phyloP scores from a whole-genome alignment of 2,797 vertebrate species.

The Lateolabrax maculatus region DNA sequence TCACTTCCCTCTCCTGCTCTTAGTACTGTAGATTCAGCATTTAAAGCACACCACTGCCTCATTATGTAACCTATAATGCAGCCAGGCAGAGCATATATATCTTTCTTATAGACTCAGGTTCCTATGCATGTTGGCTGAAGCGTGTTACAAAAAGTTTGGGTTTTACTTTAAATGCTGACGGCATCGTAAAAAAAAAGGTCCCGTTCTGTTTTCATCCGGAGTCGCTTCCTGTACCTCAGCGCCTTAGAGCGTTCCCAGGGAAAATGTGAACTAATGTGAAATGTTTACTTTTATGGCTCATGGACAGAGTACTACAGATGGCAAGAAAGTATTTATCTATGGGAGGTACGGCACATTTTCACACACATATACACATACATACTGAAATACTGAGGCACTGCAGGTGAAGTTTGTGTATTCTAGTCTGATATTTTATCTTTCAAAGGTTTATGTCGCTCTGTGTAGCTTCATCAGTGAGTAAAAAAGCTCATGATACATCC shows the following conservation, averaged over 20 bases:
- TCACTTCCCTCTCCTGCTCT: constrained; percentile 37
- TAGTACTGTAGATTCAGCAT: constrained; percentile 45
- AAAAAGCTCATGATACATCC: neutral
- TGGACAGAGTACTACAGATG: neutral
- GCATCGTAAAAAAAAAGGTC: constrained; percentile 30
- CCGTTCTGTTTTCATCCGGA: constrained; percentile 51
- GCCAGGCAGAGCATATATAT: constrained; percentile 35
- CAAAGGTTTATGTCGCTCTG: neutral
- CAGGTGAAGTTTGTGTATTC: neutral
- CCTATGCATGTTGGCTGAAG: constrained; percentile 36
- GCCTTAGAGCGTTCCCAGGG: constrained; percentile 41
- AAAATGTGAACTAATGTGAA: constrained; percentile 38
- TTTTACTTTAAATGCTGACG: constrained; percentile 51
- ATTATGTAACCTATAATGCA: constrained; percentile 40
- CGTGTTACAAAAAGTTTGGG: constrained; percentile 29
- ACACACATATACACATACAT: too few species aligned
- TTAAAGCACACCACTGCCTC: constrained; percentile 31
- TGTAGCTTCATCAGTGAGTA: neutral
- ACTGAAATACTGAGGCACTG: neutral
- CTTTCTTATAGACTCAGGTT: constrained; percentile 32
- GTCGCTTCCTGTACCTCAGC: constrained; percentile 42
- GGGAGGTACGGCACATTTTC: neutral
- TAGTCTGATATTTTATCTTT: neutral
- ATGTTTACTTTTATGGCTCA: constrained; percentile 23
- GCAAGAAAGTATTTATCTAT: neutral